Conservation (phyloP, 2,797 vertebrate genomes). For the Acrocephalus scirpaceus region DNA sequence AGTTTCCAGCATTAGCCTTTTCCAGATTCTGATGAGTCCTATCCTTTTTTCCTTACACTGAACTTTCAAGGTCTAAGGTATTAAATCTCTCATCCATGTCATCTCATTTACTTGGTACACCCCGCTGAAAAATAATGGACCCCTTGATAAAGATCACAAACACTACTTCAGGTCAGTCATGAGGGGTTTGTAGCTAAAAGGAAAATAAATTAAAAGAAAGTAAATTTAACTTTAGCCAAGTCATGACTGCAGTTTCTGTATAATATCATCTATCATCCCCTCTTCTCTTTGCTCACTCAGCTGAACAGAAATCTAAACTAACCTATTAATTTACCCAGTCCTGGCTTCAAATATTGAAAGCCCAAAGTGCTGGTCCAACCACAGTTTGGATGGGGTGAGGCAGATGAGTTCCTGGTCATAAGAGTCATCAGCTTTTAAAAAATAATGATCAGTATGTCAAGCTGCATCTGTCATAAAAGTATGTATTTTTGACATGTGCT, state of each 20-base stretch:
- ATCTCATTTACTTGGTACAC: slow-evolving; percentile 5
- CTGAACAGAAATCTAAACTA: background rate
- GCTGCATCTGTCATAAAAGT: background rate
- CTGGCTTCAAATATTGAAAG: background rate
- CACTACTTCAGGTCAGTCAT: background rate
- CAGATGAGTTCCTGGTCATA: background rate
- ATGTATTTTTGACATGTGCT: background rate
- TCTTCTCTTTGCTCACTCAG: background rate
- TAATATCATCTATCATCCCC: background rate
- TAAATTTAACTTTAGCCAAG: background rate
- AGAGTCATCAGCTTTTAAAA: background rate
- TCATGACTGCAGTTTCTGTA: background rate
- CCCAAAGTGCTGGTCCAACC: background rate
- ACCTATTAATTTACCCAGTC: background rate
- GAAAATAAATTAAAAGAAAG: background rate
- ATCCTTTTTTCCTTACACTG: background rate
- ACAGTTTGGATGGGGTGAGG: background rate
- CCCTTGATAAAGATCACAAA: background rate
- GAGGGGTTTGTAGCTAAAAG: background rate
- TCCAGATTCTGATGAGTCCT: background rate
- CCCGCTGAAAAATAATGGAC: background rate
- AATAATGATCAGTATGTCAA: background rate
- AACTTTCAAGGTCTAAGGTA: background rate
- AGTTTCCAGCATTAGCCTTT: background rate
- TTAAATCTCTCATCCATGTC: background rate